A percentile compares a stretch with the other conserved stretches of the same genome.
Conservation (phyloP, 2,797 vertebrate genomes). For the Cichlasoma orientale region DNA sequence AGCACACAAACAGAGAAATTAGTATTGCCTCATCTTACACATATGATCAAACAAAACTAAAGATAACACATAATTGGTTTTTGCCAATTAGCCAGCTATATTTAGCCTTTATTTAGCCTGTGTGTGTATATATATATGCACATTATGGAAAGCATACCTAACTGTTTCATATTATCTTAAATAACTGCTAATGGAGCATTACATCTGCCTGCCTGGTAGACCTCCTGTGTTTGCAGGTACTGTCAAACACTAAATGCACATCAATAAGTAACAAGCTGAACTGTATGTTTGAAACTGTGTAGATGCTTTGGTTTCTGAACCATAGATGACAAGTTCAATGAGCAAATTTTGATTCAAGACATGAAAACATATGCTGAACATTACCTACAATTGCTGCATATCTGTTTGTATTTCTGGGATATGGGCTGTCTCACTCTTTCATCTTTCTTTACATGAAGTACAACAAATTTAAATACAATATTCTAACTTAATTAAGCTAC, state of each 20-base stretch:
- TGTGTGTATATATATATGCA: not conserved
- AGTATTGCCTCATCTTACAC: not conserved
- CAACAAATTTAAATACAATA: not conserved
- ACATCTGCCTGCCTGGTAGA: not conserved
- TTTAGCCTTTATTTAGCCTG: not conserved
- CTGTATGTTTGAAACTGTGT: not conserved
- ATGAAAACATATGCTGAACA: not conserved
- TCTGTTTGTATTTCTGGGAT: not conserved
- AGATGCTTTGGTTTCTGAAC: not conserved
- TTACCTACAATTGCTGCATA: not conserved
- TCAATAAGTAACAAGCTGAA: not conserved
- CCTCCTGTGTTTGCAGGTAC: not conserved
- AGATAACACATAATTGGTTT: not conserved
- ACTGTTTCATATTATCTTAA: not conserved
- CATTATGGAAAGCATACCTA: not conserved
- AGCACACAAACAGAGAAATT: constrained; percentile 1
- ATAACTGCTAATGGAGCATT: not conserved
- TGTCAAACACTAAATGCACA: not conserved
- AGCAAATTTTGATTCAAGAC: not conserved
- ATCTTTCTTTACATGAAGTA: too few relatives aligned
- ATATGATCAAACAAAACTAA: not conserved
- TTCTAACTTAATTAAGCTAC: not conserved
- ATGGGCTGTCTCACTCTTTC: not conserved
- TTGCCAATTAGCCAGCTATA: not conserved
- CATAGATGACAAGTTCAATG: not conserved